A percentile compares a stretch with the other conserved stretches of the same genome.
Conservation (phyloP, 1,140 invertebrate genomes). For the Saccostrea glomerata region DNA sequence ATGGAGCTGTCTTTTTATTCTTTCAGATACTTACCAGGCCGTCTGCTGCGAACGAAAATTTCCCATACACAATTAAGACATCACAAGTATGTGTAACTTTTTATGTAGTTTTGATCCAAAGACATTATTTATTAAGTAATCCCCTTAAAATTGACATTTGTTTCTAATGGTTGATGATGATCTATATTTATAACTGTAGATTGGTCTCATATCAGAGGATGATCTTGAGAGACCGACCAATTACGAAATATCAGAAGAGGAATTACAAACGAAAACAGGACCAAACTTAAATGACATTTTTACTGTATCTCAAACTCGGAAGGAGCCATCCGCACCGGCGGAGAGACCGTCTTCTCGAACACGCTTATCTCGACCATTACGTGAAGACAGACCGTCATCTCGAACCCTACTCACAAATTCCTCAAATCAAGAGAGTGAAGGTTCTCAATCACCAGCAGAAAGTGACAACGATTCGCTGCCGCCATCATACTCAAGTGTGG, state of each 20-base stretch:
- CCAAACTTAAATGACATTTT: conserved; percentile 18
- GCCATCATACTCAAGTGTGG: neutral
- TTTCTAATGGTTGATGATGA: neutral
- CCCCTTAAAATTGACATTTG: neutral
- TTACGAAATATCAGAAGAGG: conserved; percentile 23
- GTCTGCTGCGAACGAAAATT: conserved; percentile 89
- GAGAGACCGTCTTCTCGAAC: neutral
- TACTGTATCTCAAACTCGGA: neutral
- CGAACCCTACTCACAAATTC: conserved; percentile 7
- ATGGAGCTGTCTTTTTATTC: conserved; percentile 45
- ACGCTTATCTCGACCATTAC: neutral
- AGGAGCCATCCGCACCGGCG: neutral
- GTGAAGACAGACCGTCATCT: neutral
- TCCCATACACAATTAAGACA: conserved; percentile 91
- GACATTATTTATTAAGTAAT: neutral
- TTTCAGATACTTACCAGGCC: conserved; percentile 89
- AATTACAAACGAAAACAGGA: neutral
- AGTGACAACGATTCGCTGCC: conserved; percentile 13
- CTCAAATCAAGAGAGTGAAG: neutral
- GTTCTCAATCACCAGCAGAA: neutral
- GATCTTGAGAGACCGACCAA: neutral
- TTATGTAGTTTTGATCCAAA: neutral
- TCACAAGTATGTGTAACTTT: conserved; percentile 82
- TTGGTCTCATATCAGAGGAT: neutral
- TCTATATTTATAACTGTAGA: neutral